Evolutionary conservation across 1,140 invertebrate species (phyloP).

Genomic region (Diorhabda elongata): DNA sequence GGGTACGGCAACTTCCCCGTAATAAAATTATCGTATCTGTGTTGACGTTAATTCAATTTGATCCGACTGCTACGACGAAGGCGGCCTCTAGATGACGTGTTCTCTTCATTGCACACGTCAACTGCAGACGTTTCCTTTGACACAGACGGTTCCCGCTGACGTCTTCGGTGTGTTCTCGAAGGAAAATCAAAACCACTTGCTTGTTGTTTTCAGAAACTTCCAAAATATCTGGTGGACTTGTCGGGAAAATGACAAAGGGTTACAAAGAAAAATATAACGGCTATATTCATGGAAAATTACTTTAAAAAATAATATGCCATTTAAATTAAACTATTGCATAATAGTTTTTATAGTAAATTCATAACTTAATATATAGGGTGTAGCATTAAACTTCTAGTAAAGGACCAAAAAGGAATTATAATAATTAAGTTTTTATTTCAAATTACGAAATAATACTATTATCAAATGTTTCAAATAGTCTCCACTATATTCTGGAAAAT

Average conservation of each 20-base stretch:
- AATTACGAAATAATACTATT: too few species aligned
- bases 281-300: too few species aligned
- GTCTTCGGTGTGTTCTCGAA: conserved; percentile 14
- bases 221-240: neutral
- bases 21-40: conserved; percentile 33
- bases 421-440: too few species aligned
- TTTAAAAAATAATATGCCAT: too few species aligned
- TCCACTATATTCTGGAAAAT: too few species aligned
- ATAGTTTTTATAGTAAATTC: too few species aligned
- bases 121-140: conserved; percentile 25
- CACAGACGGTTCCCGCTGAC: conserved; percentile 8
- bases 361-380: too few species aligned
- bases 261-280: too few species aligned
- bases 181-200: conserved; percentile 6
- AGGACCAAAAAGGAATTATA: too few species aligned
- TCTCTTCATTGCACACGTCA: conserved; percentile 38
- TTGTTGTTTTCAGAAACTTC: conserved; percentile 1
- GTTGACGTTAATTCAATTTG: conserved; percentile 30
- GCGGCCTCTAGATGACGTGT: conserved; percentile 25
- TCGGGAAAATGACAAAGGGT: neutral
- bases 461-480: too few species aligned
- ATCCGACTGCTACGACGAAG: conserved; percentile 9
- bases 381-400: too few species aligned
- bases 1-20: conserved; percentile 12
- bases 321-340: too few species aligned